Base-by-base conservation (phyloP, 1,140 invertebrate species). In the Caenorhabditis brenneri region DNA sequence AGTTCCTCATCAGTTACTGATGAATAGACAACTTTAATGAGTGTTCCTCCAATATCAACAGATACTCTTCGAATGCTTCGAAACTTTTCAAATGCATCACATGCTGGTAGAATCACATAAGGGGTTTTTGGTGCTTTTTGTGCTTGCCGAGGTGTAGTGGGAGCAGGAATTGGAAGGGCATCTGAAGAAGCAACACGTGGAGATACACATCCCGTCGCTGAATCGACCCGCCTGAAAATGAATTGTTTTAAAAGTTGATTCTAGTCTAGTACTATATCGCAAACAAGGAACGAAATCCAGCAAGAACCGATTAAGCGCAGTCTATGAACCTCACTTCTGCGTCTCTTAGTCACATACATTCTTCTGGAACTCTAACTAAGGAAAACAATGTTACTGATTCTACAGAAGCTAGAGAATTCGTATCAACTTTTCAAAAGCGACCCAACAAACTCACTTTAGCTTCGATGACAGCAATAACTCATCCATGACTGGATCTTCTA, bases 121-220 rank as follows among this genome's bases (percentile, higher is more conserved):
- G 65, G 65, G 10, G 65, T 74, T 74, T 74, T 74, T 39, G 65
- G 65, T 7, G 65, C 65, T 24, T 74, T 74, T 46, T 74, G 65
- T 0, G 65, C n/a, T 39, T 15, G 33, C 9, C 65, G 65, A 2
- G 36, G n/a, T 10, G n/a, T 29, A 19, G 65, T 27, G 27, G 36
- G 3, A 24, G 65, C 36, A 0, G 58, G 29, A 12, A n/a, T 42
- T 12, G 65, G 36, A 42, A 31, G 4, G 15, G 31, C n/a, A 46
- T 74, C 65, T 9, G 1, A 10, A 27, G 65, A 12, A 10, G 36
- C 15, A 22, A 24, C 36, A 22, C 65, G 65, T 24, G 65, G 65
- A 12, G 65, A 74, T 42, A 74, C 65, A 74, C 65, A 33, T 46
- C 65, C 65, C 9, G 65, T 74, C 33, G 65, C 65, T 46, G 65